Evolutionary conservation across 2,888 invertebrate genomes (phyloP).

Genomic region (Mellilla xanthometata): DNA sequence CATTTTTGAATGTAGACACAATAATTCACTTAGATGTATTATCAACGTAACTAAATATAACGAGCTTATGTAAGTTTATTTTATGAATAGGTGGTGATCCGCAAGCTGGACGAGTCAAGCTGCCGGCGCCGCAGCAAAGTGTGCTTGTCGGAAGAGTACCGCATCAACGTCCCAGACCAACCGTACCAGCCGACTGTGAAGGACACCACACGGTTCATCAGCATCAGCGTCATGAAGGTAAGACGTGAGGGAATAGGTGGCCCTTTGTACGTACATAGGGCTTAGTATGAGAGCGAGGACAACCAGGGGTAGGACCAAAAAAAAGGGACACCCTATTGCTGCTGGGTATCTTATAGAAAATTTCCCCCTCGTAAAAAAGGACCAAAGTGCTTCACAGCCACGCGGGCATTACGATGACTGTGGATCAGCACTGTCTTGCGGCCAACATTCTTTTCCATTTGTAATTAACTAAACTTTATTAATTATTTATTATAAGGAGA

Average conservation of each 20-base stretch:
- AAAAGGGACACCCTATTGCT: no score
- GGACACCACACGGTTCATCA: slow-evolving; percentile 96
- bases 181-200: slow-evolving; percentile 93
- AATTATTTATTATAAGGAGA: no score
- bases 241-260: slow-evolving; percentile 86
- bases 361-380: no score
- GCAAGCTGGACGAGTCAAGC: slow-evolving; percentile 81
- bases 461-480: no score
- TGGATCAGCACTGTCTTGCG: no score
- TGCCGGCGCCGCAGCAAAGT: slow-evolving; percentile 77
- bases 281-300: slow-evolving; percentile 98
- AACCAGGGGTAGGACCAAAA: slow-evolving; percentile 99
- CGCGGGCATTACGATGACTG: slow-evolving; percentile 96
- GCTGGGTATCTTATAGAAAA: no score
- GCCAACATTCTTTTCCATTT: no score
- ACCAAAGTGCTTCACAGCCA: no score
- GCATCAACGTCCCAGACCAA: slow-evolving; percentile 83
- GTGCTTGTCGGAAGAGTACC: slow-evolving; percentile 68
- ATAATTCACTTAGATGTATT: no score
- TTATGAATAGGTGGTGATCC: slow-evolving; percentile 74
- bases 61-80: no score
- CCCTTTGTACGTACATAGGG: slow-evolving; percentile 99
- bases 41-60: no score
- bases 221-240: slow-evolving; percentile 97
- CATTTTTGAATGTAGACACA: no score